Evolutionary conservation across 2,888 invertebrate genomes (phyloP), one percentile per base, ranked within the genome.

Genomic region (Sarcophaga variegata): DNA sequence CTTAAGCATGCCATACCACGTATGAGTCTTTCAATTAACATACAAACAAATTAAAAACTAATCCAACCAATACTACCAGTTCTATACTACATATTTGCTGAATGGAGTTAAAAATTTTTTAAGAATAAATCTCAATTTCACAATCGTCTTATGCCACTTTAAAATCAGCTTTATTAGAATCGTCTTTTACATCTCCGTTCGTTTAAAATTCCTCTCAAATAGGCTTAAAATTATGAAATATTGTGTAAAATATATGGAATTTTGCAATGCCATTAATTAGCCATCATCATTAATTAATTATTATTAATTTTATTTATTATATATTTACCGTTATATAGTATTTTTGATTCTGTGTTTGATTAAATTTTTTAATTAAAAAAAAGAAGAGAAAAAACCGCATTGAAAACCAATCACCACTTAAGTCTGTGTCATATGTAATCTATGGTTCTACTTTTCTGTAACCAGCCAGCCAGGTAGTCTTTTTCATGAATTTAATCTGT

Each of bases 241-340:
- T 22, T 22, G 4, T 27, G 60, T 60, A 67, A 72, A 74, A 12
- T 54, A n/a, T 67, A 27, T 37, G 27, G 20, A 77, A 71, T 87
- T 87, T 79, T 67, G 87, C 81, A 87, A 87, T 25, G 54, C n/a
- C 25, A 71, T 70, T 86, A 86, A 86, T 80, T 72, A 83, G 75
- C 71, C 63, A 79, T 84, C 81, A 74, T n/a, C 59, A n/a, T 47
- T 70, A 47, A 64, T n/a, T n/a, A n/a, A n/a, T n/a, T n/a, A n/a
- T n/a, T n/a, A n/a, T n/a, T n/a, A n/a, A n/a, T n/a, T n/a, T n/a
- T n/a, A 70, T 64, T 77, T 66, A 76, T n/a, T 45, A 25, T 4
- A 25, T 67, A 60, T 78, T 60, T 60, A 71, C 86, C 45, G 83
- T 79, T 84, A 84, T 63, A 17, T 64, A 22, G 74, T 69, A 49